Base-by-base conservation (phyloP, 2,113 vertebrate species). In the Rana temporaria region DNA sequence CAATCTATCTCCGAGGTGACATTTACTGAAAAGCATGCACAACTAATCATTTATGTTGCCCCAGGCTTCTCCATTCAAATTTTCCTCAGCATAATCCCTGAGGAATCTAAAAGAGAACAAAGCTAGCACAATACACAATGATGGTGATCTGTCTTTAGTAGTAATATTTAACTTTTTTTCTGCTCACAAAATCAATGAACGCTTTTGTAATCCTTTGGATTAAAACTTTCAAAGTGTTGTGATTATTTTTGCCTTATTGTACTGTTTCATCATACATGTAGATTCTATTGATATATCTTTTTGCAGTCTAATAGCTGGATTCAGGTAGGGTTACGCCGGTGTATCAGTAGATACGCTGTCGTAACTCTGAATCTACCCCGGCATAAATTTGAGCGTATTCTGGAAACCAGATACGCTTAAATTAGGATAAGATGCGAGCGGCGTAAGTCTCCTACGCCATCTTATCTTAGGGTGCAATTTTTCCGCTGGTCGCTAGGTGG, bases 21-120 rank as follows among this genome's bases (percentile, higher is more conserved):
- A 38, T 59, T 74, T 59, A 32, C 71, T 59, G 17, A 6, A 59
- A 74, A 26, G 57, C 19, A 34, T 7, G 26, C 12, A 60, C 30
- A 60, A 34, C 56, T 60, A 59, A 74, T 74, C 71, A 74, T 74
- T 17, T 56, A 38, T 74, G 71, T 38, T 26, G 24, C 56, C 7
- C 30, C 20, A 74, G 71, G 71, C 71, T 20, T 59, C 30, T 60
- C 53, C 20, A 38, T 38, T 74, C 1, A 11, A 74, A 57, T 71
- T 74, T 74, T 74, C 15, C 71, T 60, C 59, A 34, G 19, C 55
- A 74, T 19, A 20, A 20, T 20, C 11, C 18, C 71, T 32, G 34
- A 56, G 26, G 56, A 60, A 57, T 16, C n/a, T 12, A 74, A 38
- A 60, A 60, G 6, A 60, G 24, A 56, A 32, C 12, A 26, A 57